phyloP scores from a whole-genome alignment of 2,113 vertebrate genomes.

The Chamaea fasciata region DNA sequence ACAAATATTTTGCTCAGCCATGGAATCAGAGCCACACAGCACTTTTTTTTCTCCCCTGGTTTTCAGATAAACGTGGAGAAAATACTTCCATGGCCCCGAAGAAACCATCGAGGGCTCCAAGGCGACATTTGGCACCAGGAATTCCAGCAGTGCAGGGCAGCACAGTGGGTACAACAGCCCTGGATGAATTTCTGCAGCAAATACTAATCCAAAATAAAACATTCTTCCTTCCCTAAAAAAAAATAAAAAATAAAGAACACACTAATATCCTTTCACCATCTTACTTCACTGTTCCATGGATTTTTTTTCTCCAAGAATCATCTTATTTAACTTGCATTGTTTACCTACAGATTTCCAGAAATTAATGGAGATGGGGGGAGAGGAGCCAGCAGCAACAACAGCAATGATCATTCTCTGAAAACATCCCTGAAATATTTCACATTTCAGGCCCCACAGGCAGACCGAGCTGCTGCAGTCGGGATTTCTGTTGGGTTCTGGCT shows the following conservation, averaged over 20 bases:
- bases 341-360: background rate
- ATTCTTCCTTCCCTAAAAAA: background rate
- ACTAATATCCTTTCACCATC: background rate
- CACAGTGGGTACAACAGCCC: background rate
- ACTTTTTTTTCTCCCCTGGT: background rate
- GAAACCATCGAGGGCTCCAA: background rate
- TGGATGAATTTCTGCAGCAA: background rate
- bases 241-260: too few relatives aligned
- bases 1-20: background rate
- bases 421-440: rapidly evolving
- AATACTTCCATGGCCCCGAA: background rate
- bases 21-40: background rate
- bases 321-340: background rate
- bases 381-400: background rate
- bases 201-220: background rate
- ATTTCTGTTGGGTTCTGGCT: background rate
- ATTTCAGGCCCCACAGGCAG: background rate
- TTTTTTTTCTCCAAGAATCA: background rate
- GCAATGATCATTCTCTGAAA: background rate
- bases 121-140: background rate
- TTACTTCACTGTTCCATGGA: background rate
- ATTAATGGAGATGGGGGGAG: background rate
- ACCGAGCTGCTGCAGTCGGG: background rate
- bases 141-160: background rate
- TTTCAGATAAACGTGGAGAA: background rate